Percentiles rank a stretch among this genome's conserved stretches.
phyloP scores from a whole-genome alignment of 2,888 invertebrate genomes.

The Scaptomyza cyrtandrae region DNA sequence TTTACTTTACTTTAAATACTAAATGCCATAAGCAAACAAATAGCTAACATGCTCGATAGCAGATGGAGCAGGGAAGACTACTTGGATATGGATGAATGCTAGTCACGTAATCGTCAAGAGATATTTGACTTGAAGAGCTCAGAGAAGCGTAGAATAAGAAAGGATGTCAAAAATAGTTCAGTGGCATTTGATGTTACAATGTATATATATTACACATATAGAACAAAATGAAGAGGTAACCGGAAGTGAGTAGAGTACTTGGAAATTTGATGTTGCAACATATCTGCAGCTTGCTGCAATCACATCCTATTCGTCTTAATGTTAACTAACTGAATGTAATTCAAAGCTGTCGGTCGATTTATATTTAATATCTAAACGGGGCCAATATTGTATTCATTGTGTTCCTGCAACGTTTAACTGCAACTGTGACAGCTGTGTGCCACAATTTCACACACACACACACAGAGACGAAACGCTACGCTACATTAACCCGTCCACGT shows the following conservation, averaged over 20 bases:
- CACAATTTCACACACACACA: conserved; percentile 1
- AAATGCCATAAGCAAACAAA: too few relatives aligned
- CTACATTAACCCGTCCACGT: background rate
- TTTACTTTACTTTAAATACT: too few relatives aligned
- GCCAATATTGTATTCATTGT: conserved; percentile 11
- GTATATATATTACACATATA: background rate
- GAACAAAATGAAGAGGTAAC: background rate
- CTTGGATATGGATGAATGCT: conserved; percentile 4
- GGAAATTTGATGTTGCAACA: background rate
- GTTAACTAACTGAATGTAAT: conserved; percentile 1
- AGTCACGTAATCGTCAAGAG: conserved; percentile 15
- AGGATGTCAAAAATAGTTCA: conserved; percentile 1
- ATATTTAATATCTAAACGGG: conserved; percentile 3
- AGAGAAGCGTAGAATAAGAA: background rate
- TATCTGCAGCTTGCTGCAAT: background rate
- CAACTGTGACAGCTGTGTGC: conserved; percentile 7
- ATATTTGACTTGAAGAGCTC: background rate
- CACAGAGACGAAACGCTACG: background rate
- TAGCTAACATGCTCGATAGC: too few relatives aligned
- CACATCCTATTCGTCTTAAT: too few relatives aligned
- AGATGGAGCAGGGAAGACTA: background rate
- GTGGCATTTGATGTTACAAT: background rate
- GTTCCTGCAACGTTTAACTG: background rate
- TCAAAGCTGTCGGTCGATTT: conserved; percentile 3
- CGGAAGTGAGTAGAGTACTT: background rate